Conservation (phyloP, 2,113 vertebrate species). For the Mungos mungo region DNA sequence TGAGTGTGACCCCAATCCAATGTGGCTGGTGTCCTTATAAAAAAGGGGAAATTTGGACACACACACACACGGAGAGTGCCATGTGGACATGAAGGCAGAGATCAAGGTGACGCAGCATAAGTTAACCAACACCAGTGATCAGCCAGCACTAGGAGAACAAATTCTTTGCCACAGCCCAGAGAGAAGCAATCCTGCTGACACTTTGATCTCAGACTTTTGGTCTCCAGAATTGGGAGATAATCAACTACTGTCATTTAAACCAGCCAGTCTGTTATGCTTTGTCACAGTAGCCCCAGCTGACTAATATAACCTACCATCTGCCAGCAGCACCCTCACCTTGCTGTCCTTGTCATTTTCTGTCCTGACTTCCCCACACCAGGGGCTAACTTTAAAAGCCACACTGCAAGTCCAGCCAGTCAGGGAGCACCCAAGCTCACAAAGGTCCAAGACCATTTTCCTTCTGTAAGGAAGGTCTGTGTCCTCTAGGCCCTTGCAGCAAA, state of each 20-base stretch:
- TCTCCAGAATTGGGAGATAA: neutral
- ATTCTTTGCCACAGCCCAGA: neutral
- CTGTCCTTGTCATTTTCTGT: neutral
- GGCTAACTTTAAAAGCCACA: neutral
- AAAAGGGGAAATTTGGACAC: neutral
- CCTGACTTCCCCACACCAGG: neutral
- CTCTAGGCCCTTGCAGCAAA: neutral
- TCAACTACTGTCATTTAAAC: neutral
- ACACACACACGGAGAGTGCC: neutral
- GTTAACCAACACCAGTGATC: neutral
- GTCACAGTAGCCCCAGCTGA: no score
- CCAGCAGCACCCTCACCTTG: no score
- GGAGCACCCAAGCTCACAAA: neutral
- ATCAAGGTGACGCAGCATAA: neutral
- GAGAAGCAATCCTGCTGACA: neutral
- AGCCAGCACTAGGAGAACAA: neutral
- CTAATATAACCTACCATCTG: neutral
- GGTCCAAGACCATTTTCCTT: neutral
- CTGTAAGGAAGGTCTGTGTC: neutral
- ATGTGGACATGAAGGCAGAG: neutral
- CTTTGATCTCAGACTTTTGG: neutral
- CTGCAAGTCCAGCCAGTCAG: neutral
- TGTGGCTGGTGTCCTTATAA: neutral
- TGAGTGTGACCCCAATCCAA: neutral
- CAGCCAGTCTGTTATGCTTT: neutral